Evolutionary conservation across 2,797 vertebrate species (phyloP).

Genomic region (Glossophaga mutica): DNA sequence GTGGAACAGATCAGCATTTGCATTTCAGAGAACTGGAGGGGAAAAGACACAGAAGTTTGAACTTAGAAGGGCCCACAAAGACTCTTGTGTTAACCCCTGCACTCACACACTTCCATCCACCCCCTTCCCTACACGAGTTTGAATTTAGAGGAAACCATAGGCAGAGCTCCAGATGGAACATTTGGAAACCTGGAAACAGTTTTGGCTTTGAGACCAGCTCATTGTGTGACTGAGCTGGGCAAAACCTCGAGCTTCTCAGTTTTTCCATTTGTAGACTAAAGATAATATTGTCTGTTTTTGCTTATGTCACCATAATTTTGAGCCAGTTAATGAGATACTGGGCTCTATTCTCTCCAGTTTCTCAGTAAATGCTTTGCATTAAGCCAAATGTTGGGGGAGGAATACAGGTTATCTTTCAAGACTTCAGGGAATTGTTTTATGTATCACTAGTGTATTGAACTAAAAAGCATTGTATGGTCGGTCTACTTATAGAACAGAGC

Average conservation of each 20-base stretch:
- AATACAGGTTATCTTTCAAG: constrained; percentile 29
- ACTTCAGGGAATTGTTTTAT: background rate
- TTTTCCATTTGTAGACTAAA: constrained; percentile 20
- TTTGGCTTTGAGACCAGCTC: constrained; percentile 7
- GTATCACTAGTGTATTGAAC: constrained; percentile 6
- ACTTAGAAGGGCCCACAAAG: background rate
- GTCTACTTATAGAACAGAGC: background rate
- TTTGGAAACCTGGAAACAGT: constrained; percentile 14
- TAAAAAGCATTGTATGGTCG: constrained; percentile 1
- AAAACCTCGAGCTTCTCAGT: constrained; percentile 27
- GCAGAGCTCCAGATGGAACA: constrained; percentile 18
- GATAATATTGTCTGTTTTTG: constrained; percentile 34
- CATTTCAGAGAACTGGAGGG: constrained; percentile 1
- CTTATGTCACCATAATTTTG: background rate
- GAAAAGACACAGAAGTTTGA: background rate
- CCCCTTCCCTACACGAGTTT: background rate
- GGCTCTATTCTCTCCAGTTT: background rate
- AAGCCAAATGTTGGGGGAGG: background rate
- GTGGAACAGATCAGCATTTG: background rate
- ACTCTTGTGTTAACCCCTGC: background rate
- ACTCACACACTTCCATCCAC: background rate
- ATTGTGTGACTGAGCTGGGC: background rate
- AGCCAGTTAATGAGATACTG: background rate
- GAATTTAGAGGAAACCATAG: background rate
- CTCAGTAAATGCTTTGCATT: background rate